Evolutionary conservation across 2,888 invertebrate genomes (phyloP).

Genomic region (Tricholauxania praeusta): DNA sequence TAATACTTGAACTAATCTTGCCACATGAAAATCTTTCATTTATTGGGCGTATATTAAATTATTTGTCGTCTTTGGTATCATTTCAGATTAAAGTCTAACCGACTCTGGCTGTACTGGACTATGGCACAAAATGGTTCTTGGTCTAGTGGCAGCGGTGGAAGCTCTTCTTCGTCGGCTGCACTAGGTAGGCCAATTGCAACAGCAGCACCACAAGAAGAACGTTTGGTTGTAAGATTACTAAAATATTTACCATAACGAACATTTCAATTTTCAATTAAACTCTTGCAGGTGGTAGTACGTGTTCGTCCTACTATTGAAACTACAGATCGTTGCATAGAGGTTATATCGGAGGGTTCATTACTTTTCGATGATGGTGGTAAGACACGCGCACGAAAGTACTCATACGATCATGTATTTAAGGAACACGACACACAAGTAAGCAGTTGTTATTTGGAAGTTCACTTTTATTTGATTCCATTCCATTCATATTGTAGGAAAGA

Average conservation of each 20-base stretch:
- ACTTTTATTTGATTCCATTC: not conserved
- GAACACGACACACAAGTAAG: conserved; percentile 86
- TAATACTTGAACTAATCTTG: no score
- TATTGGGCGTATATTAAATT: no score
- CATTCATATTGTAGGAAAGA: conserved; percentile 69
- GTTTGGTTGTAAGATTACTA: conserved; percentile 61
- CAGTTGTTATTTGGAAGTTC: not conserved
- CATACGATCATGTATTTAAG: conserved; percentile 90
- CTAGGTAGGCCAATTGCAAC: conserved; percentile 57
- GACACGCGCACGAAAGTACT: conserved; percentile 83
- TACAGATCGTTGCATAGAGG: conserved; percentile 68
- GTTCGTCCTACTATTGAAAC: conserved; percentile 89
- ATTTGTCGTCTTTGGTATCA: no score
- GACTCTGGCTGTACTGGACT: not conserved
- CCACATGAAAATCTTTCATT: no score
- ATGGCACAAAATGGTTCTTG: conserved; percentile 53
- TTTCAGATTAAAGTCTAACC: not conserved
- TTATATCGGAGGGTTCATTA: conserved; percentile 65
- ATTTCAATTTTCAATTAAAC: not conserved
- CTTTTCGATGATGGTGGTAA: conserved; percentile 70
- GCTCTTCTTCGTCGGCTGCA: conserved; percentile 56
- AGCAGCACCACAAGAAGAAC: conserved; percentile 62
- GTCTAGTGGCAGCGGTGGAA: conserved; percentile 64
- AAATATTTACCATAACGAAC: not conserved
- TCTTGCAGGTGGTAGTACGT: conserved; percentile 83